Percentiles rank a stretch among this genome's conserved stretches.
These are phyloP conservation scores for Manduca sexta DNA, from an alignment of 1,140 invertebrate species.

Conservation along the genomic window DNA sequence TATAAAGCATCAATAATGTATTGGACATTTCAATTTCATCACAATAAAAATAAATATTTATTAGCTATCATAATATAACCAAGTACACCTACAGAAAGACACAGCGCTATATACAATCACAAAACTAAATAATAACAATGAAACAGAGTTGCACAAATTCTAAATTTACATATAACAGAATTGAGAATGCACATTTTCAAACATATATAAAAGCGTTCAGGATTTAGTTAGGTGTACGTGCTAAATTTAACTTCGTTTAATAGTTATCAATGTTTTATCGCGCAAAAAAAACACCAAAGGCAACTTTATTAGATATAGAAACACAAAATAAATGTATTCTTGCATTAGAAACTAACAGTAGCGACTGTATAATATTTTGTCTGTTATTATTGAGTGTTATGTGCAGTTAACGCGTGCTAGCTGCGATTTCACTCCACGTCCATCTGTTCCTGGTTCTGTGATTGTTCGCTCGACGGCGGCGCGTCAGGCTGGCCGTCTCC, in stretches of 20 bases:
- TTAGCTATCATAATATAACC: conserved; percentile 16
- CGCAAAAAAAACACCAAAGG: no score
- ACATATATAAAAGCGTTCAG: no score
- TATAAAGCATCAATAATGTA: conserved; percentile 15
- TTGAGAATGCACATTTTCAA: no score
- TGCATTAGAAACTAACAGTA: background rate
- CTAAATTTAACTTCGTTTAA: no score
- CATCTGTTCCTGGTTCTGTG: conserved; percentile 50
- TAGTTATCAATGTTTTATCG: no score
- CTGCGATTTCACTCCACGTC: conserved; percentile 56
- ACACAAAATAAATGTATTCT: background rate
- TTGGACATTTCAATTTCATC: conserved; percentile 13
- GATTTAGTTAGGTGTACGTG: no score
- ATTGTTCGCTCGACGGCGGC: conserved; percentile 19
- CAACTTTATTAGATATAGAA: no score
- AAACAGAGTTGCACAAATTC: background rate
- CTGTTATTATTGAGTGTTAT: conserved; percentile 33
- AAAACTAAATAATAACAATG: conserved; percentile 13
- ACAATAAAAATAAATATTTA: conserved; percentile 33
- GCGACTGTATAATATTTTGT: no score
- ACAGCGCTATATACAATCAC: conserved; percentile 3
- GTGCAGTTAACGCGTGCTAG: conserved; percentile 1
- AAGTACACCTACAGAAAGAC: background rate
- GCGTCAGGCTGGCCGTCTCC: conserved; percentile 42
- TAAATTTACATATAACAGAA: no score